These are phyloP conservation scores for Limosa lapponica DNA, from an alignment of 2,797 vertebrate genomes.

Conservation along the genomic window DNA sequence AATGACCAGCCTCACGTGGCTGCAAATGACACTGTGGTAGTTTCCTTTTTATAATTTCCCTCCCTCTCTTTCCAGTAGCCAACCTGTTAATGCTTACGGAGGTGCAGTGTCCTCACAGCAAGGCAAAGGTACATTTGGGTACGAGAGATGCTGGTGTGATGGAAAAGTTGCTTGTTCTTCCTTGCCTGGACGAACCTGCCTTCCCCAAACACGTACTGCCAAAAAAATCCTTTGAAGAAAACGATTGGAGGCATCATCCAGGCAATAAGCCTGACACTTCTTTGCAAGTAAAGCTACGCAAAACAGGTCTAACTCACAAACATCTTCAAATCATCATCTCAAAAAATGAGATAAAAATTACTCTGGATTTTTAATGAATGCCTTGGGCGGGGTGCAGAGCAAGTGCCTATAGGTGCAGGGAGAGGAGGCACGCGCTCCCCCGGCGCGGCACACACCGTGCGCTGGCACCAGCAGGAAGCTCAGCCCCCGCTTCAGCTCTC, in stretches of 20 bases:
- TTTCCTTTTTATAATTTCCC: background rate
- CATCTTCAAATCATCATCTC: background rate
- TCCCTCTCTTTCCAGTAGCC: background rate
- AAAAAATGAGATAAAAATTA: background rate
- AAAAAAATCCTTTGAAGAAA: background rate
- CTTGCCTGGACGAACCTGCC: background rate
- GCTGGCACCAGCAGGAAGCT: fast-evolving
- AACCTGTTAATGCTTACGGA: fast-evolving
- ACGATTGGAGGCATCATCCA: fast-evolving
- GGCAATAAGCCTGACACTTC: background rate
- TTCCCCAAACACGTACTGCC: background rate
- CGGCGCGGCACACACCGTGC: fast-evolving
- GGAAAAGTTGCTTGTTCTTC: background rate
- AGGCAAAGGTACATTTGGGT: background rate
- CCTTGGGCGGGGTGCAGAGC: too few relatives aligned
- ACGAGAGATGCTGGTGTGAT: background rate
- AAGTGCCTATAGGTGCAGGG: fast-evolving
- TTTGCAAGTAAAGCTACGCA: too few relatives aligned
- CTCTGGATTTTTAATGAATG: background rate
- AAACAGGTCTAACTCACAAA: background rate
- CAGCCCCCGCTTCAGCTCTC: fast-evolving
- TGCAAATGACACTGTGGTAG: background rate
- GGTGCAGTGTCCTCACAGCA: background rate
- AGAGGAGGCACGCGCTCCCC: fast-evolving
- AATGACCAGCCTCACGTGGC: fast-evolving